Evolutionary conservation across 1,140 invertebrate species (phyloP).

Genomic region (Drosophila willistoni): DNA sequence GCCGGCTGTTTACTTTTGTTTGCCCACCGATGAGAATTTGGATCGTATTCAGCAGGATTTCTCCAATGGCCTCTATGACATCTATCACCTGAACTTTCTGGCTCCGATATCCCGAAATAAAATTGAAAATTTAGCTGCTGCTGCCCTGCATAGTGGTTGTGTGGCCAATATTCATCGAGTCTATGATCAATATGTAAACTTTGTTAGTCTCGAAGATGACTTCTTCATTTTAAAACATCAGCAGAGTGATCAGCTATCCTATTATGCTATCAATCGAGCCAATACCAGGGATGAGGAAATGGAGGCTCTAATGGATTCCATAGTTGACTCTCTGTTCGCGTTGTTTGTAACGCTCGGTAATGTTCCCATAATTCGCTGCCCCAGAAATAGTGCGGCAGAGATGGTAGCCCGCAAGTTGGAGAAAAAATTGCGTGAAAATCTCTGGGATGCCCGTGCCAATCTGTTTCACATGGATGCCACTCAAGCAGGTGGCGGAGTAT

Average conservation of each 20-base stretch:
- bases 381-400: slow-evolving; percentile 98
- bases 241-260: slow-evolving; percentile 94
- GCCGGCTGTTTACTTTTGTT: slow-evolving; percentile 98
- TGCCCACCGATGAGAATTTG: slow-evolving; percentile 98
- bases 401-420: slow-evolving; percentile 98
- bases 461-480: slow-evolving; percentile 94
- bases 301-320: slow-evolving; percentile 95
- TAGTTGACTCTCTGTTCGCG: slow-evolving; percentile 98
- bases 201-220: slow-evolving; percentile 99
- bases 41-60: slow-evolving; percentile 96
- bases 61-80: slow-evolving; percentile 95
- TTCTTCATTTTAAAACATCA: slow-evolving; percentile 97
- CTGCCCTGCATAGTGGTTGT: slow-evolving; percentile 94
- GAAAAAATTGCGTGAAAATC: slow-evolving; percentile 98
- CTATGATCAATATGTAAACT: slow-evolving; percentile 99
- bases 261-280: slow-evolving; percentile 97
- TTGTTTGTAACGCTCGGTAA: slow-evolving; percentile 98
- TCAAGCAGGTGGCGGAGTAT: slow-evolving; percentile 88
- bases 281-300: slow-evolving; percentile 98
- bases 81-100: slow-evolving; percentile 99
- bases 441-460: slow-evolving; percentile 98
- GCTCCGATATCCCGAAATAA: slow-evolving; percentile 97
- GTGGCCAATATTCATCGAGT: slow-evolving; percentile 97
- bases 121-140: slow-evolving; percentile 97
- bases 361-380: slow-evolving; percentile 97